Evolutionary conservation across 2,797 vertebrate genomes (phyloP).

Genomic region (Diplodus sargus): DNA sequence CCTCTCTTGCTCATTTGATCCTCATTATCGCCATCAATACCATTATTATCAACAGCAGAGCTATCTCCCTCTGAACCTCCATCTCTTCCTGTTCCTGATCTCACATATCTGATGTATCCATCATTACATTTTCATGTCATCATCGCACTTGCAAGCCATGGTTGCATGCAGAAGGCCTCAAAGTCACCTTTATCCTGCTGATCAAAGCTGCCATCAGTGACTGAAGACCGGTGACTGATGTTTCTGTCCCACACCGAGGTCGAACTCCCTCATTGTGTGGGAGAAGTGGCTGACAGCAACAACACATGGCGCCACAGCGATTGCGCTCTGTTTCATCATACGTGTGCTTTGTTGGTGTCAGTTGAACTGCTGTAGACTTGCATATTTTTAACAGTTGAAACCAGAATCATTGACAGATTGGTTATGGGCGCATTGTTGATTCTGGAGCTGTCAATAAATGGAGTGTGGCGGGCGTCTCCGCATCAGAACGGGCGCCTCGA

Average conservation of each 20-base stretch:
- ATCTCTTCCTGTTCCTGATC: constrained; percentile 22
- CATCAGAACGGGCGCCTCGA: constrained; percentile 7
- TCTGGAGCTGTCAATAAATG: constrained; percentile 52
- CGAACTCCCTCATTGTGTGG: constrained; percentile 40
- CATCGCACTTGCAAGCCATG: constrained; percentile 12
- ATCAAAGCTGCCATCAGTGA: constrained; percentile 66
- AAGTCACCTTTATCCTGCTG: constrained; percentile 59
- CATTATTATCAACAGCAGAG: constrained; percentile 1
- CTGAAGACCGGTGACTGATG: constrained; percentile 51
- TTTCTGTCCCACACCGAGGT: constrained; percentile 42
- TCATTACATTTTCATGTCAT: constrained; percentile 50
- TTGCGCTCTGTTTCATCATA: constrained; percentile 81
- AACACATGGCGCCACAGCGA: constrained; percentile 18
- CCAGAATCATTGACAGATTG: constrained; percentile 54
- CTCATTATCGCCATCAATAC: constrained; percentile 25
- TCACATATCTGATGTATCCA: constrained; percentile 23
- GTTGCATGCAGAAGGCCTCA: constrained; percentile 51
- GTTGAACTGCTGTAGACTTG: constrained; percentile 47
- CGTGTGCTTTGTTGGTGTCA: constrained; percentile 55
- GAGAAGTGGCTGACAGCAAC: constrained; percentile 58
- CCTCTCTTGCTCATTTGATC: constrained; percentile 2
- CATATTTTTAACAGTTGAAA: constrained; percentile 63
- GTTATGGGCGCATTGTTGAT: constrained; percentile 49
- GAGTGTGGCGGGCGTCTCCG: constrained; percentile 17
- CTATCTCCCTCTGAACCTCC: constrained; percentile 14